Evolutionary conservation across 2,888 invertebrate species (phyloP).

Genomic region (Hypomecis atomaria): DNA sequence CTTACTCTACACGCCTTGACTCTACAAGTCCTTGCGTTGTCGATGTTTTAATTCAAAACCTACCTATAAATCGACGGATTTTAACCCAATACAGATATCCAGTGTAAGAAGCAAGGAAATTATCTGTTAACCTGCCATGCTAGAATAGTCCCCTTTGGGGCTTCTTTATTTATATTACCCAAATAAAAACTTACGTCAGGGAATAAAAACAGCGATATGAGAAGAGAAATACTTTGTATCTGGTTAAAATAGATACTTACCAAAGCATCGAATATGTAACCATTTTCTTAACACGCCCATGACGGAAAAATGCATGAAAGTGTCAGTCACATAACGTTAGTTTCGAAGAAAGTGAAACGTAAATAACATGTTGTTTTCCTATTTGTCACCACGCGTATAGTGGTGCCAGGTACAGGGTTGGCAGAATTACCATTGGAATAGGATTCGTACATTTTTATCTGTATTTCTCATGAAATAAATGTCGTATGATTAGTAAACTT

Average conservation of each 20-base stretch:
- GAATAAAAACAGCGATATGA: no score
- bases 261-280: background rate
- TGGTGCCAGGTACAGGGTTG: background rate
- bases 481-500: background rate
- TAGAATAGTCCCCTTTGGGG: no score
- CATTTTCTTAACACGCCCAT: constrained; percentile 8
- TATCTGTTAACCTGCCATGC: no score
- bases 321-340: constrained; percentile 20
- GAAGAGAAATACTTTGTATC: background rate
- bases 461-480: background rate
- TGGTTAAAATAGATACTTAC: background rate
- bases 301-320: constrained; percentile 24
- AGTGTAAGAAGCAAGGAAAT: no score
- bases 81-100: no score
- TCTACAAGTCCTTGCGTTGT: no score
- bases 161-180: no score
- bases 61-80: no score
- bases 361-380: constrained; percentile 20
- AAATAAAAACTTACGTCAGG: no score
- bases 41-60: no score
- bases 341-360: constrained; percentile 35
- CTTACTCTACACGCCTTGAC: no score
- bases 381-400: constrained; percentile 20
- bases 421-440: background rate
- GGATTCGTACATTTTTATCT: background rate